These are phyloP conservation scores for Megaceryle torquata DNA, from an alignment of 2,113 vertebrate species.

Conservation along the genomic window DNA sequence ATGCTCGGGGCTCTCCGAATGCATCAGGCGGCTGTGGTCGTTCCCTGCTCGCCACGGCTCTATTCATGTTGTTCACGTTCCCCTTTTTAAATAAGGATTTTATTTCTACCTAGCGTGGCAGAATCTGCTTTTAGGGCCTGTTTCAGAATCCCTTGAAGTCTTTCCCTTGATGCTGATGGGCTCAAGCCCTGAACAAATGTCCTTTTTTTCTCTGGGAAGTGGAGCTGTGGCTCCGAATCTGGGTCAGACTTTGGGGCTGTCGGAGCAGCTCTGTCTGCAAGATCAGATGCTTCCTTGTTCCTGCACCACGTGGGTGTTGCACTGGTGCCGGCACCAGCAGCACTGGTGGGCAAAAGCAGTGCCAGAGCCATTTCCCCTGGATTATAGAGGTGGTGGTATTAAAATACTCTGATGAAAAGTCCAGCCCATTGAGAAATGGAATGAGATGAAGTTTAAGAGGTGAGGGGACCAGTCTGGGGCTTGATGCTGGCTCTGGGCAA, in stretches of 20 bases:
- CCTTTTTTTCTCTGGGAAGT: background rate
- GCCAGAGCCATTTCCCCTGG: rapidly evolving
- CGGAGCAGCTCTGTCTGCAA: rapidly evolving
- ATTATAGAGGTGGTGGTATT: background rate
- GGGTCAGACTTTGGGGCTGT: background rate
- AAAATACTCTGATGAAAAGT: background rate
- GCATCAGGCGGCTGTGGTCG: rapidly evolving
- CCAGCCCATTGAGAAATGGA: rapidly evolving
- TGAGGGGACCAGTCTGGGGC: rapidly evolving
- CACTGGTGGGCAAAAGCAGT: rapidly evolving
- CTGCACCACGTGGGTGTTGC: rapidly evolving
- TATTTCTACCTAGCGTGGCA: background rate
- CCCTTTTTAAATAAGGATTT: background rate
- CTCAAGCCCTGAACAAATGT: background rate
- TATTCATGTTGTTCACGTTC: rapidly evolving
- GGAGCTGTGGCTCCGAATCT: rapidly evolving
- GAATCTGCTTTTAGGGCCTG: background rate
- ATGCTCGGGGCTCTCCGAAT: rapidly evolving
- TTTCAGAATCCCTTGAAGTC: background rate
- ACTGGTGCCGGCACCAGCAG: rapidly evolving
- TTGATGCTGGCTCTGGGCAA: background rate
- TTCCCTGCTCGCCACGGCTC: background rate
- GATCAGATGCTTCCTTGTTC: background rate
- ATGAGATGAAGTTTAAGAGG: background rate
- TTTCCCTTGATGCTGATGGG: background rate